These are phyloP conservation scores for Zootoca vivipara DNA, from an alignment of 2,113 vertebrate species.

Conservation along the genomic window DNA sequence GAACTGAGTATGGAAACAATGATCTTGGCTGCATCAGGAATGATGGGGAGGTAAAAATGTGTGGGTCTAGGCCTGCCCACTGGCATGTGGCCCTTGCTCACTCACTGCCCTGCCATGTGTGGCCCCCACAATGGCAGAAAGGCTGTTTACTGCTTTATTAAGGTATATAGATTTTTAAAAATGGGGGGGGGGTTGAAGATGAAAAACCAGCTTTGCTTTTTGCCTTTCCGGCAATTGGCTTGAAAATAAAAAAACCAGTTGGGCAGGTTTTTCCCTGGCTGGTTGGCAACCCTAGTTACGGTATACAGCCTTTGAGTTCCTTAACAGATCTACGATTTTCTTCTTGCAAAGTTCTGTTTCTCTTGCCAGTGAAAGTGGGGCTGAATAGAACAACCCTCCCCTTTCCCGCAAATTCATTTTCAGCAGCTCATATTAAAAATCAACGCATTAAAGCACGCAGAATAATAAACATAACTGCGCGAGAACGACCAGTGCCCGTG, in stretches of 20 bases:
- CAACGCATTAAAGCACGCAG: background rate
- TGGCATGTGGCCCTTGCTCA: too few species aligned
- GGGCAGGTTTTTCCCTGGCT: background rate
- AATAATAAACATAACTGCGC: background rate
- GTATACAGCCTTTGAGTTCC: constrained; percentile 36
- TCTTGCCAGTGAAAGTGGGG: background rate
- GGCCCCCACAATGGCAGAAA: too few species aligned
- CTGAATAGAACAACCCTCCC: background rate
- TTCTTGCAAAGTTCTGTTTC: background rate
- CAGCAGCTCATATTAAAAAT: background rate
- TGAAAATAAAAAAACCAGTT: constrained; percentile 2
- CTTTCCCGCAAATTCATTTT: background rate
- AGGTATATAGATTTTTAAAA: background rate
- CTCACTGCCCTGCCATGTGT: too few species aligned
- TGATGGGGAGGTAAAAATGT: too few species aligned
- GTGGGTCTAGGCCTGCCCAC: too few species aligned
- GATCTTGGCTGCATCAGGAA: too few species aligned
- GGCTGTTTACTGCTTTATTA: background rate
- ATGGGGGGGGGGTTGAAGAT: background rate
- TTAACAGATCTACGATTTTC: background rate
- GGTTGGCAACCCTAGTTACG: background rate
- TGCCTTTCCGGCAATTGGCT: background rate
- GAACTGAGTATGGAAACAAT: too few species aligned
- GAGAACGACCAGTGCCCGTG: background rate
- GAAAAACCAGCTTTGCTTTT: background rate